Conservation (phyloP, 2,797 vertebrate species). For the Xerus rutilus region DNA sequence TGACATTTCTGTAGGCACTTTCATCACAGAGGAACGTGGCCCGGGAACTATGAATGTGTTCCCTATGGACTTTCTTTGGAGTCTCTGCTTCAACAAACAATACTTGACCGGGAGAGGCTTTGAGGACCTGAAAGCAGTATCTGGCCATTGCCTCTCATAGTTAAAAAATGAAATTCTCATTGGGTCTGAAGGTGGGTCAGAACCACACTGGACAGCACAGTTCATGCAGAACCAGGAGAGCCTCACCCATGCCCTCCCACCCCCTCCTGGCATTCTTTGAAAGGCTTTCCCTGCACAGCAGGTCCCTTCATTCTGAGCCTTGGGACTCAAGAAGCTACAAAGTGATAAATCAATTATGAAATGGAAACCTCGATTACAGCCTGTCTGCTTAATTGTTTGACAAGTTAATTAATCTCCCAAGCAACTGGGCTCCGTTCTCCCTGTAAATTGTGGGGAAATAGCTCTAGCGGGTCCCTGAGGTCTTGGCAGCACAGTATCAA, state of each 20-base stretch:
- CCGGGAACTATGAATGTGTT: not conserved
- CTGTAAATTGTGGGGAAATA: conserved; percentile 80
- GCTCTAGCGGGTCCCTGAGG: conserved; percentile 81
- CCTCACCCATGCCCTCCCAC: not conserved
- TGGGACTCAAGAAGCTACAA: conserved; percentile 82
- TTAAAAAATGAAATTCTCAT: not conserved
- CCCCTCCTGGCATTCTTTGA: not conserved
- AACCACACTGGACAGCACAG: rapidly evolving
- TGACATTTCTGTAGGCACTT: conserved; percentile 63
- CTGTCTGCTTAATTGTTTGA: conserved; percentile 90
- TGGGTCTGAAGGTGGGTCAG: rapidly evolving
- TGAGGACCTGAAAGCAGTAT: not conserved
- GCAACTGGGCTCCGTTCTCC: conserved; percentile 83
- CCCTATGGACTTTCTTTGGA: not conserved
- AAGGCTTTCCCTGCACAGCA: conserved; percentile 40
- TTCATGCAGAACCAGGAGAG: not conserved
- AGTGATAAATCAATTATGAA: conserved; percentile 89
- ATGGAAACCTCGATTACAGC: conserved; percentile 84
- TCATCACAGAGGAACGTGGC: not conserved
- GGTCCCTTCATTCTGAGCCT: conserved; percentile 34
- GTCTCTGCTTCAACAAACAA: conserved; percentile 12
- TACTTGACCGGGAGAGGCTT: rapidly evolving
- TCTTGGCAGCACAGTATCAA: conserved; percentile 78
- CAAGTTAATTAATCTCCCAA: conserved; percentile 90
- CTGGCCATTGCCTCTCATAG: not conserved